Percentiles rank a stretch among this genome's conserved stretches.
Conservation (phyloP, 2,888 invertebrate species). For the Oscheius myriophilus region DNA sequence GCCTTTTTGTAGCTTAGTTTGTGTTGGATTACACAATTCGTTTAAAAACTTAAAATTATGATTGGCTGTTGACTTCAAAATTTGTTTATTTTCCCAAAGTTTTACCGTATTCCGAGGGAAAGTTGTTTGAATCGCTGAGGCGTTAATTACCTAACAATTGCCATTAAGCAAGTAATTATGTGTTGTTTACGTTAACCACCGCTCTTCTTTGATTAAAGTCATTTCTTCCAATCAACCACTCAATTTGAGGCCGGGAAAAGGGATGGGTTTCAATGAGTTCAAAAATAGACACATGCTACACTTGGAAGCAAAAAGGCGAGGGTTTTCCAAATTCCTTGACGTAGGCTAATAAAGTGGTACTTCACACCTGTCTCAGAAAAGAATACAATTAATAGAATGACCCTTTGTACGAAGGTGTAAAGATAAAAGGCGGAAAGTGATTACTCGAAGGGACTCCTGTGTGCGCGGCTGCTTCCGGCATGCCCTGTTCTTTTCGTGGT, state of each 20-base stretch:
- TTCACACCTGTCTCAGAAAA: no score
- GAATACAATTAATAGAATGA: no score
- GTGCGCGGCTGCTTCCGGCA: constrained; percentile 2
- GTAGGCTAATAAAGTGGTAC: no score
- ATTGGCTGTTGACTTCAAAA: not conserved
- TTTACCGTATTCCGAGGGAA: constrained; percentile 16
- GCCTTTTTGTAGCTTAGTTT: no score
- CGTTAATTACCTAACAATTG: constrained; percentile 31
- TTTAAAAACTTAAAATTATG: no score
- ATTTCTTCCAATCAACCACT: constrained; percentile 20
- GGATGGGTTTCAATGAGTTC: no score
- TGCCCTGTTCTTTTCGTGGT: constrained; percentile 7
- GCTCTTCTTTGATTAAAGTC: constrained; percentile 27
- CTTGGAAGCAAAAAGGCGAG: no score
- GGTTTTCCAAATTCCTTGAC: no score
- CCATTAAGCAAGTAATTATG: constrained; percentile 32
- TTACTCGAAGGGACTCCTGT: not conserved
- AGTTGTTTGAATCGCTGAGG: constrained; percentile 11
- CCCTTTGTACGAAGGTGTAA: no score
- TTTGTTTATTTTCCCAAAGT: not conserved
- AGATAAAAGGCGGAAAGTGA: constrained; percentile 27
- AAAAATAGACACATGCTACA: no score
- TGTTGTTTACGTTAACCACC: constrained; percentile 27
- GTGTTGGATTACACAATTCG: no score
- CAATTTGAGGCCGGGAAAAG: constrained; percentile 4